phyloP scores from a whole-genome alignment of 2,797 vertebrate genomes.

The Mormyrops attenuatus region DNA sequence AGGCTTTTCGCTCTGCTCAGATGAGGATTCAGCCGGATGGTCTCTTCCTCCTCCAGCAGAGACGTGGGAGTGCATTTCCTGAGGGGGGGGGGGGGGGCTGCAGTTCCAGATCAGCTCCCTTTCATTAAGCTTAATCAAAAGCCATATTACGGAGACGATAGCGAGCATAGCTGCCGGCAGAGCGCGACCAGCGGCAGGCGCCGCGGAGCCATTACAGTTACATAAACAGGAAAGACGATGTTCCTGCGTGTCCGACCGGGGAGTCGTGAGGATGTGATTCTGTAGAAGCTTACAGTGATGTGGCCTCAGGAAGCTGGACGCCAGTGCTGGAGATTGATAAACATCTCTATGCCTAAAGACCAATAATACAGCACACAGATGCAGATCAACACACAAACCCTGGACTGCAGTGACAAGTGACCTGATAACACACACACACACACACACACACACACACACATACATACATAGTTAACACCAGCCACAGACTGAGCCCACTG shows the following conservation, averaged over 20 bases:
- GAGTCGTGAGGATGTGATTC: background rate
- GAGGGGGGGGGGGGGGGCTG: background rate
- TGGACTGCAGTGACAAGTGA: background rate
- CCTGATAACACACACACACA: background rate
- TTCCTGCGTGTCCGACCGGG: background rate
- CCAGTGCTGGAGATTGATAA: background rate
- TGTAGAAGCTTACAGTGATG: background rate
- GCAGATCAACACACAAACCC: background rate
- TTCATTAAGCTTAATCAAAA: background rate
- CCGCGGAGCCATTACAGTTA: background rate
- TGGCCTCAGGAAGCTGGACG: background rate
- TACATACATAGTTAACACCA: too few relatives aligned
- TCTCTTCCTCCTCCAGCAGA: background rate
- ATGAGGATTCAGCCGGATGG: background rate
- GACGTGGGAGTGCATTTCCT: background rate
- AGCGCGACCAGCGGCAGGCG: too few relatives aligned
- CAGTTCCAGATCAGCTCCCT: background rate
- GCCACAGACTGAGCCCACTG: background rate
- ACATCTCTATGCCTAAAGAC: background rate
- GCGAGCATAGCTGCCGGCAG: background rate
- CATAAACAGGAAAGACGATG: background rate
- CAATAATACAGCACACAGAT: background rate
- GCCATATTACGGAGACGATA: background rate
- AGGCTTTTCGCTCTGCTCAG: background rate
- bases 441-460: background rate